Conservation (phyloP, 2,888 invertebrate species). For the Diplazon laetatorius region DNA sequence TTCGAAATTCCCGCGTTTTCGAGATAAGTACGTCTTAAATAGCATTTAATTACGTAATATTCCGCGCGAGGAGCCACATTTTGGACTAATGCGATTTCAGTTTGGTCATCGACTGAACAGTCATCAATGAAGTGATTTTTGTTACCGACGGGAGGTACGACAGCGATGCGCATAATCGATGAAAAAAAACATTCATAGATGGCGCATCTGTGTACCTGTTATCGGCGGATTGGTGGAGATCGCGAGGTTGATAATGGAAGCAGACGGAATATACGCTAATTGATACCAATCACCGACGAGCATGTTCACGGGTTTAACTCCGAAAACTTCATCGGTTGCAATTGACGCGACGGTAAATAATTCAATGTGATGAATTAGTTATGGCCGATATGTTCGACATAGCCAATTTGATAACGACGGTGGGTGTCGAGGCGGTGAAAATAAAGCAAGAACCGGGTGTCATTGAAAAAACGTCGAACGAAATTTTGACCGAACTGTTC, state of each 20-base stretch:
- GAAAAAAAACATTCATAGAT: too few relatives aligned
- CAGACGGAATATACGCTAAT: neutral
- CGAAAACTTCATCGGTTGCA: neutral
- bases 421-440: conserved; percentile 80
- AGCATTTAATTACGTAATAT: too few relatives aligned
- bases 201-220: too few relatives aligned
- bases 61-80: too few relatives aligned
- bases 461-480: conserved; percentile 87
- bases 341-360: neutral
- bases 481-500: conserved; percentile 93
- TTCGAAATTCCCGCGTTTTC: too few relatives aligned
- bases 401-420: conserved; percentile 80
- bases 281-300: too few relatives aligned
- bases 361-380: neutral
- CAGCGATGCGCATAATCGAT: too few relatives aligned
- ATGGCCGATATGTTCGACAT: conserved; percentile 80
- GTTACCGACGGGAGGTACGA: too few relatives aligned
- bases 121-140: too few relatives aligned
- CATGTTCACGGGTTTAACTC: neutral
- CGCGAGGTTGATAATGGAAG: neutral
- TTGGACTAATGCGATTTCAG: too few relatives aligned
- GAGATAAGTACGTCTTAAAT: too few relatives aligned
- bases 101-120: too few relatives aligned
- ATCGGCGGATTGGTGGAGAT: neutral
- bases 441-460: conserved; percentile 80